Percentiles rank a stretch among this genome's conserved stretches.
Conservation (phyloP, 2,888 invertebrate species). For the Melanostoma scalare region DNA sequence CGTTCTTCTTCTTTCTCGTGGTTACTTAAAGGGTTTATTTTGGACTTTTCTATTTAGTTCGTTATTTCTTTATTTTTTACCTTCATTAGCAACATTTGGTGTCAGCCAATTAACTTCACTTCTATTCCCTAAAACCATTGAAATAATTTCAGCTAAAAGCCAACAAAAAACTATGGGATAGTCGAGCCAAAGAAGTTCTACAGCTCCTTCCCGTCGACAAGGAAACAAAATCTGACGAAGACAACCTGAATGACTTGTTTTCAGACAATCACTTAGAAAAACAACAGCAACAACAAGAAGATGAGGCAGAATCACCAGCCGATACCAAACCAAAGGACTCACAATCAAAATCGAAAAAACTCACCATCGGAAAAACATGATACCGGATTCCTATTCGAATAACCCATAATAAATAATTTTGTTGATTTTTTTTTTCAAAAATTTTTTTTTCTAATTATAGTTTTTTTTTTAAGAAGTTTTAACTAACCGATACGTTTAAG, state of each 20-base stretch:
- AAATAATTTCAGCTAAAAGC: constrained; percentile 79
- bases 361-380: constrained; percentile 74
- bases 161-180: constrained; percentile 82
- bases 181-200: constrained; percentile 81
- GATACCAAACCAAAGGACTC: constrained; percentile 66
- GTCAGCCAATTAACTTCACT: background rate
- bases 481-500: background rate
- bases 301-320: constrained; percentile 52
- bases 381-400: constrained; percentile 75
- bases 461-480: background rate
- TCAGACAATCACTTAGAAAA: constrained; percentile 64
- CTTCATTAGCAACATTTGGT: background rate
- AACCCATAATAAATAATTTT: constrained; percentile 70
- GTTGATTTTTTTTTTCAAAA: constrained; percentile 25
- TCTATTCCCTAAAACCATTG: background rate
- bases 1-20: too few relatives aligned
- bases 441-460: constrained; percentile 6
- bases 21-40: too few relatives aligned
- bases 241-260: constrained; percentile 75
- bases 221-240: constrained; percentile 77
- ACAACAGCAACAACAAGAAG: constrained; percentile 67
- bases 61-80: background rate
- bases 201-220: constrained; percentile 76
- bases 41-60: too few relatives aligned
- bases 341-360: constrained; percentile 72